phyloP scores from a whole-genome alignment of 2,888 invertebrate genomes.

The Conus canariensis region DNA sequence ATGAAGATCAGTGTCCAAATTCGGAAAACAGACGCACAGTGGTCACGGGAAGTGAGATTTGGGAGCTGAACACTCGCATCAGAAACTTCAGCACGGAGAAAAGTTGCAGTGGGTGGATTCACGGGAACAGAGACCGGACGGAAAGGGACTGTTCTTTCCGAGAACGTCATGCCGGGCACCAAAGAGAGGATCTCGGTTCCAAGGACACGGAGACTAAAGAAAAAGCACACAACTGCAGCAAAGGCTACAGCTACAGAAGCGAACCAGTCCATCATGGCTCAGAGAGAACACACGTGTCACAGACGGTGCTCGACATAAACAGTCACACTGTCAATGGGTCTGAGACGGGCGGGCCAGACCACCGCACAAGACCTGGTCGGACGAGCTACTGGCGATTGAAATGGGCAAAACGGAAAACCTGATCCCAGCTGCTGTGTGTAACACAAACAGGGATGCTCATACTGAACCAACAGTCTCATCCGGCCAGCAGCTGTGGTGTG shows the following conservation, averaged over 20 bases:
- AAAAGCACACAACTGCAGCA: neutral
- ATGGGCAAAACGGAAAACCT: constrained; percentile 19
- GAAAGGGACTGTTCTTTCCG: neutral
- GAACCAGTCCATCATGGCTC: neutral
- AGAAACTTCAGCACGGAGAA: neutral
- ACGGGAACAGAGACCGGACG: neutral
- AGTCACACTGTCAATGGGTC: neutral
- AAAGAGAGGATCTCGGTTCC: neutral
- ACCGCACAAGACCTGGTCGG: neutral
- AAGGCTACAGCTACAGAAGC: neutral
- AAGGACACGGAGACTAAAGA: neutral
- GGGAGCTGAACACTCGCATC: neutral
- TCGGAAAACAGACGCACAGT: neutral
- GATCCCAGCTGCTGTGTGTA: neutral
- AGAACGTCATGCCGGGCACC: neutral
- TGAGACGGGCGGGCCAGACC: no score
- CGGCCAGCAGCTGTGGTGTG: neutral
- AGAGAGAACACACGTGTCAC: neutral
- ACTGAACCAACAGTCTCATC: neutral
- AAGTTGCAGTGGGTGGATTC: neutral
- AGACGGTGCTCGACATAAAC: neutral
- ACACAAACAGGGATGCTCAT: neutral
- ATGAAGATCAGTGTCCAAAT: neutral
- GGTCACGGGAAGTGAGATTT: neutral
- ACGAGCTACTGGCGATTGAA: constrained; percentile 24